Evolutionary conservation across 2,888 invertebrate genomes (phyloP).

Genomic region (Drosophila greeni): DNA sequence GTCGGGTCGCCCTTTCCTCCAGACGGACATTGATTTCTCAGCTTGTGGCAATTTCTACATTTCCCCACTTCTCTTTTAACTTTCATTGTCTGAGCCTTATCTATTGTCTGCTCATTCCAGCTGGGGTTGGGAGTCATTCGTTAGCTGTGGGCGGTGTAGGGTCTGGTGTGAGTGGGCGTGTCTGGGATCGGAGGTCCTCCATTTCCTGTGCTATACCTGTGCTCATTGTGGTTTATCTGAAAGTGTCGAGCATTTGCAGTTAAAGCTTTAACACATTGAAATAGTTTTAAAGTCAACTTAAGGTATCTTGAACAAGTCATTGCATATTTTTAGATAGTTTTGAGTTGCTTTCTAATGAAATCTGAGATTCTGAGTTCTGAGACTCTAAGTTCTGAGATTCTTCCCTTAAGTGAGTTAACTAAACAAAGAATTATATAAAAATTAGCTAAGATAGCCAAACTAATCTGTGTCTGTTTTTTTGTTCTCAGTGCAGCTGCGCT

Average conservation of each 20-base stretch:
- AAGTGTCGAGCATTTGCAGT: conserved; percentile 6
- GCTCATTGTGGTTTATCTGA: conserved; percentile 26
- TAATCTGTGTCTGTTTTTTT: conserved; percentile 3
- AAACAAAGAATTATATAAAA: neutral
- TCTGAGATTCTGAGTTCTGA: neutral
- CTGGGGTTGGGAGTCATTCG: conserved; percentile 11
- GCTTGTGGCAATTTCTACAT: conserved; percentile 49
- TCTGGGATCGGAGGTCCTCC: conserved; percentile 19
- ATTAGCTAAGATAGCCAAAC: neutral
- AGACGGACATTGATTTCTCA: conserved; percentile 63
- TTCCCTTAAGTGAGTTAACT: neutral
- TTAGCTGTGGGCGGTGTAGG: conserved; percentile 6
- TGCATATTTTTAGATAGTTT: neutral
- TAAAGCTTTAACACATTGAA: conserved; percentile 8
- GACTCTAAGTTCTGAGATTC: neutral
- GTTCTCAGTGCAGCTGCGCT: conserved; percentile 17
- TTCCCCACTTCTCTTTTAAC: conserved; percentile 22
- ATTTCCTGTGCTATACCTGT: conserved; percentile 1
- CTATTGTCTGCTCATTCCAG: conserved; percentile 49
- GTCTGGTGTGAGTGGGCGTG: conserved; percentile 25
- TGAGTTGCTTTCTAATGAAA: neutral
- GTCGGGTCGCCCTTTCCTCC: neutral
- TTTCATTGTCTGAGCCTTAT: conserved; percentile 47
- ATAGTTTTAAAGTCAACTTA: neutral
- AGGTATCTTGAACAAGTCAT: neutral